Evolutionary conservation across 2,113 vertebrate species (phyloP).

Genomic region (Cygnus atratus): DNA sequence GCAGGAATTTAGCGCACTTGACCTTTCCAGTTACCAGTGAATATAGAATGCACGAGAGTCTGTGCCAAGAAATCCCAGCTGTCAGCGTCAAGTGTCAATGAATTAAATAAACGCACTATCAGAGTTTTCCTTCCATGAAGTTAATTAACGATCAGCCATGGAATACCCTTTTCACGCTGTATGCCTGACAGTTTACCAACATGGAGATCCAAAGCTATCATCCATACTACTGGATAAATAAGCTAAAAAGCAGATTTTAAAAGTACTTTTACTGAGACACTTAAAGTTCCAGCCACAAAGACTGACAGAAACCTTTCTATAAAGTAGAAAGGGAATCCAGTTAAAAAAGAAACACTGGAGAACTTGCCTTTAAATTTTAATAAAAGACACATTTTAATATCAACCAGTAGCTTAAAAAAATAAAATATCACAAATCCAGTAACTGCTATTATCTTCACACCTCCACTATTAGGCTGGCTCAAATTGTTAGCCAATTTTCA

Average conservation of each 20-base stretch:
- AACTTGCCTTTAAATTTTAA: background rate
- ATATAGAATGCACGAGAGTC: fast-evolving
- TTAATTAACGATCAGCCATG: background rate
- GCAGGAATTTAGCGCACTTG: background rate
- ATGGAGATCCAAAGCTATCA: background rate
- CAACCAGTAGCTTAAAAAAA: background rate
- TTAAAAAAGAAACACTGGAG: background rate
- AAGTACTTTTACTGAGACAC: background rate
- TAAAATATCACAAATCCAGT: background rate
- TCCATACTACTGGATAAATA: background rate
- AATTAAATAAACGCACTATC: background rate
- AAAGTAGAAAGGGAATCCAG: background rate
- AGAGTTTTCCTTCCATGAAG: background rate
- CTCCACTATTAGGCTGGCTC: background rate
- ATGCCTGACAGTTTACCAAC: background rate
- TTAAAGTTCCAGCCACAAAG: background rate
- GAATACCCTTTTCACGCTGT: background rate
- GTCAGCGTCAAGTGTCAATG: background rate
- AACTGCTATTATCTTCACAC: background rate
- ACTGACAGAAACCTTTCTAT: background rate
- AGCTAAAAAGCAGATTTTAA: background rate
- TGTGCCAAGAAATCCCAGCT: background rate
- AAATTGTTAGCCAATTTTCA: background rate
- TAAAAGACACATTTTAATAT: background rate
- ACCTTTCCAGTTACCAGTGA: background rate